Evolutionary conservation across 2,888 invertebrate genomes (phyloP), one percentile per base, ranked within the genome.

Genomic region (Drosophila macrospina): DNA sequence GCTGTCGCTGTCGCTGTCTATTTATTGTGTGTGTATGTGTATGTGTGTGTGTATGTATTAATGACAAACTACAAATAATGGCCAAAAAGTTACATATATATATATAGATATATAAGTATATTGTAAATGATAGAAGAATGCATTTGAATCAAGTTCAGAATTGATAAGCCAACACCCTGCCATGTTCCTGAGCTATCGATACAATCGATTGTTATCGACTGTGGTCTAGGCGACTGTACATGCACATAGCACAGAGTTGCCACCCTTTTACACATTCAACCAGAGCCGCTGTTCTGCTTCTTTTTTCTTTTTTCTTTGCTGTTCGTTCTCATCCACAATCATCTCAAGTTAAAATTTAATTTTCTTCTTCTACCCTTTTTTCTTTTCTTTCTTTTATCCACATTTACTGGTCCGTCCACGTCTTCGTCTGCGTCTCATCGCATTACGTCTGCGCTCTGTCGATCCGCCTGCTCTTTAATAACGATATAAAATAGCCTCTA

Each of bases 401-500:
- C 65, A 44, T 55, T 60, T 42, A 36, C 45, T 54, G 44, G 5
- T 59, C 54, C 50, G 34, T 36, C 39, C 13, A 39, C 6, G 45
- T 8, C 26, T 41, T 30, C 15, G 28, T 20, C 47, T 7, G n/a
- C 54, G 36, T 48, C 45, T 30, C 42, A n/a, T n/a, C n/a, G n/a
- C n/a, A n/a, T n/a, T n/a, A n/a, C 45, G 26, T 28, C 28, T 28
- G 2, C 28, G 5, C 5, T 20, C 20, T 20, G 20, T 20, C 47
- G 8, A 54, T 47, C 16, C 60, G 54, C 55, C 51, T 72, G 52
- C 68, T 13, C 15, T 36, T 75, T 64, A 71, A 89, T 89, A 90
- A 91, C 90, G 90, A 91, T 89, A 90, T 88, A 90, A 83, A 91
- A 89, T 91, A 90, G 91, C 91, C 90, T 91, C 91, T 91, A 90